Conservation (phyloP, 2,888 invertebrate species). For the Zygogramma bicolorata region DNA sequence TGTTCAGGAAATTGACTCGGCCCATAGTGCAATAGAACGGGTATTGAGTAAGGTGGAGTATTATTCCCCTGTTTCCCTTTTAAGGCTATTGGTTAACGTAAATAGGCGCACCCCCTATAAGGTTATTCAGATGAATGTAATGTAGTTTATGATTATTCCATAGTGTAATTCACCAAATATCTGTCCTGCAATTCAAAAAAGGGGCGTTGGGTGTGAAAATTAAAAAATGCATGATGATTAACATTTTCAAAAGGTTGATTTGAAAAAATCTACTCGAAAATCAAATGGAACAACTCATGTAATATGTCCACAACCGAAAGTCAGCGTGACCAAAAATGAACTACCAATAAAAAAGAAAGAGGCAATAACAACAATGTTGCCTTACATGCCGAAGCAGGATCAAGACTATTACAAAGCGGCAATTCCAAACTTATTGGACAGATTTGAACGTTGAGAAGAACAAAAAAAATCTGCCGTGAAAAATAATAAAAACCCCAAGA, state of each 20-base stretch:
- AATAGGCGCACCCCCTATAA: neutral
- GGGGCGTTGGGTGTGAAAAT: neutral
- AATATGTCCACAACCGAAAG: constrained; percentile 4
- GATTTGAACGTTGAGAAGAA: neutral
- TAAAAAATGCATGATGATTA: no score
- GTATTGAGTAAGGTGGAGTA: constrained; percentile 8
- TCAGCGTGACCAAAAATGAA: constrained; percentile 7
- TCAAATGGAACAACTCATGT: neutral
- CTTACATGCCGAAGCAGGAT: no score
- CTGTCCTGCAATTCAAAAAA: no score
- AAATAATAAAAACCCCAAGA: neutral
- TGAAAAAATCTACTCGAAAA: neutral
- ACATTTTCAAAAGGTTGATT: neutral
- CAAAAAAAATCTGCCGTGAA: neutral
- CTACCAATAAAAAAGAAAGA: neutral
- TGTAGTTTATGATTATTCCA: neutral
- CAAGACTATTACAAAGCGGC: no score
- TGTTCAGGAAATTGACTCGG: constrained; percentile 17
- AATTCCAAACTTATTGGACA: neutral
- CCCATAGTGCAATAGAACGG: constrained; percentile 7
- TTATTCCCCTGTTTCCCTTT: no score
- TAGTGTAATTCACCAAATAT: constrained; percentile 1
- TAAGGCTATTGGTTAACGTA: constrained; percentile 4
- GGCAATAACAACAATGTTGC: neutral
- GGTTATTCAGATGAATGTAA: constrained; percentile 4